Base-by-base conservation (phyloP, 2,113 vertebrate species). In the Menidia beryllina region DNA sequence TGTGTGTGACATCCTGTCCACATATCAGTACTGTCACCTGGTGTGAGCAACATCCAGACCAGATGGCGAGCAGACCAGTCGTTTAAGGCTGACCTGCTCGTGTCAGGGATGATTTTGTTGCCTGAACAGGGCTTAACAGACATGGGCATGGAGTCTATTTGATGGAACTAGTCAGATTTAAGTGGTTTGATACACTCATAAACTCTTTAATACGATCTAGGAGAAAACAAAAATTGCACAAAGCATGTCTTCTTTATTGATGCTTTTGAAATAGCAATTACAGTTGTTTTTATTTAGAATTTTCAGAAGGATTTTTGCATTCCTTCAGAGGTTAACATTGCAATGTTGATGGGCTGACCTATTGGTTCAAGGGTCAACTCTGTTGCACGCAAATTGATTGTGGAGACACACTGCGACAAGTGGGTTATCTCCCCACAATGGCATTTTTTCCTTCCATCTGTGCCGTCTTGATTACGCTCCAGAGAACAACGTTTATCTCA, bases 401-500 rank as follows among this genome's bases (percentile, higher is more conserved):
- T 61, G 52, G 60, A 73, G 62, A 86, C 47, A 79, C 53, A 48
- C 36, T 19, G 50, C 12, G 13, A 78, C 68, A 61, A 67, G 27
- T 64, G 74, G 69, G 58, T 86, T 83, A 83, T 83, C 72, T 73
- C 39, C 41, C 45, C 68, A 58, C 62, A 75, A 60, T 75, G 65
- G 49, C 26, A 50, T 86, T 79, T 61, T 81, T 51, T 81, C 58
- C 66, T 81, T 74, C 56, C 63, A 52, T 69, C 60, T 83, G 67
- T 53, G 58, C 50, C 53, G 51, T 76, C 60, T 69, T 84, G 79
- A 90, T 88, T 83, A 77, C 52, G 17, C 69, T 84, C 75, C 64
- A 80, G 52, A 81, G 81, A 82, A 78, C 72, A 45, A 76, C 62
- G 47, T 82, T 88, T 89, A 85, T 91, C 85, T 90, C 83, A 36